phyloP scores from a whole-genome alignment of 2,113 vertebrate species.

The Nyctibius bracteatus region DNA sequence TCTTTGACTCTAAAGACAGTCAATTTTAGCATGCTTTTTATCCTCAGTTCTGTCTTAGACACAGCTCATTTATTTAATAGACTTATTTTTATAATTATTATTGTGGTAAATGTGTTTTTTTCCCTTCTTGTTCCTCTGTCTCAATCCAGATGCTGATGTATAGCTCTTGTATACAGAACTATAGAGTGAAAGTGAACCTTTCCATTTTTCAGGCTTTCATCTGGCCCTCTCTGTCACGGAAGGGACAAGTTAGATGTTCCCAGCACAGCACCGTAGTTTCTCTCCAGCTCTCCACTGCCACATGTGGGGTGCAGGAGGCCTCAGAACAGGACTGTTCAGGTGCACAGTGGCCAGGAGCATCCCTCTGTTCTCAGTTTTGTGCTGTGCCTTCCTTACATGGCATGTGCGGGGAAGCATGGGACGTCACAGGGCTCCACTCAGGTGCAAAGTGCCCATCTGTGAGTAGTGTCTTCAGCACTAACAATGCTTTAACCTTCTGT shows the following conservation, averaged over 20 bases:
- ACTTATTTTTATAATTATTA: background rate
- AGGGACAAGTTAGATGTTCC: background rate
- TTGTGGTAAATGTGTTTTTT: background rate
- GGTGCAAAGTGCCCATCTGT: too few relatives aligned
- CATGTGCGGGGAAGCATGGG: rapidly evolving
- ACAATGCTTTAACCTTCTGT: background rate
- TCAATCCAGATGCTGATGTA: background rate
- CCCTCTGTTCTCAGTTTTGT: background rate
- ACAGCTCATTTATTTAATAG: background rate
- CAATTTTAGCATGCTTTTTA: constrained; percentile 2
- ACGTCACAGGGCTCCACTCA: rapidly evolving
- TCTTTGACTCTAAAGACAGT: background rate
- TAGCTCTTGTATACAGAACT: background rate
- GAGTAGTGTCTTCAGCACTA: background rate
- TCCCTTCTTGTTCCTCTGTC: background rate
- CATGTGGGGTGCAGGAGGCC: too few relatives aligned
- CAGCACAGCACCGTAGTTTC: background rate
- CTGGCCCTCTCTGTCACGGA: background rate
- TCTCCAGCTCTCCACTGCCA: background rate
- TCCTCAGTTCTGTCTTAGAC: background rate
- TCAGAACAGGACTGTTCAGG: background rate
- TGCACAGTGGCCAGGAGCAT: background rate
- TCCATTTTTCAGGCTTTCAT: background rate
- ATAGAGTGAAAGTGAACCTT: background rate
- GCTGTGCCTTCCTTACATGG: background rate